A percentile compares a stretch with the other conserved stretches of the same genome.
Conservation (phyloP, 2,888 invertebrate genomes). For the Cybosia mesomella region DNA sequence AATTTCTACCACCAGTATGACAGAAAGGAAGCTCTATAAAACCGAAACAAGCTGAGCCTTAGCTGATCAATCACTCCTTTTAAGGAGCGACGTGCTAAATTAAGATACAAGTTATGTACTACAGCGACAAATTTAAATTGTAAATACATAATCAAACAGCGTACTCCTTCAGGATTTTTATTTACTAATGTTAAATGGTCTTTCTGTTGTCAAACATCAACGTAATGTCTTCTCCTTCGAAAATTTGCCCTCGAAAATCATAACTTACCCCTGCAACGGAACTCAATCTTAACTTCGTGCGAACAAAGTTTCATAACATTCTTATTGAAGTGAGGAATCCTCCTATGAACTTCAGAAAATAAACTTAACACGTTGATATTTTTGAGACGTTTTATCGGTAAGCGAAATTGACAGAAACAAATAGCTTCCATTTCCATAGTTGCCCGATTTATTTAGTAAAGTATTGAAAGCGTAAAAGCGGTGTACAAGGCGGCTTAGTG, state of each 20-base stretch:
- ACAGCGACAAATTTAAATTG: background rate
- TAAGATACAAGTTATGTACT: background rate
- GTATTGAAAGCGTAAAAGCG: background rate
- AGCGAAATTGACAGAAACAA: background rate
- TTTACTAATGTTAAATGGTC: conserved; percentile 7
- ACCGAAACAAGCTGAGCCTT: background rate
- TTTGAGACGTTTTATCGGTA: background rate
- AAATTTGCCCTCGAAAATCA: conserved; percentile 1
- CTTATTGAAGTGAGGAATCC: background rate
- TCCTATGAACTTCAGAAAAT: background rate
- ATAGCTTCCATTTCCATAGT: background rate
- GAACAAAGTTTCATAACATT: conserved; percentile 19
- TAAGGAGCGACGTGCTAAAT: background rate
- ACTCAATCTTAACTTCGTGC: conserved; percentile 8
- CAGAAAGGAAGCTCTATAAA: too few relatives aligned
- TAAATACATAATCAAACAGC: background rate
- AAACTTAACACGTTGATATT: background rate
- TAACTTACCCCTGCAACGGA: background rate
- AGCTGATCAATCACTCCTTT: background rate
- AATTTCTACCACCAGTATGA: too few relatives aligned
- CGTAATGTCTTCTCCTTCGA: conserved; percentile 8
- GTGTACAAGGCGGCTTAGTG: background rate
- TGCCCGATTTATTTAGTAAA: background rate
- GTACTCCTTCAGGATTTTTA: background rate
- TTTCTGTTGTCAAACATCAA: conserved; percentile 12